Evolutionary conservation across 2,888 invertebrate species (phyloP).

Genomic region (Xylota sylvarum): DNA sequence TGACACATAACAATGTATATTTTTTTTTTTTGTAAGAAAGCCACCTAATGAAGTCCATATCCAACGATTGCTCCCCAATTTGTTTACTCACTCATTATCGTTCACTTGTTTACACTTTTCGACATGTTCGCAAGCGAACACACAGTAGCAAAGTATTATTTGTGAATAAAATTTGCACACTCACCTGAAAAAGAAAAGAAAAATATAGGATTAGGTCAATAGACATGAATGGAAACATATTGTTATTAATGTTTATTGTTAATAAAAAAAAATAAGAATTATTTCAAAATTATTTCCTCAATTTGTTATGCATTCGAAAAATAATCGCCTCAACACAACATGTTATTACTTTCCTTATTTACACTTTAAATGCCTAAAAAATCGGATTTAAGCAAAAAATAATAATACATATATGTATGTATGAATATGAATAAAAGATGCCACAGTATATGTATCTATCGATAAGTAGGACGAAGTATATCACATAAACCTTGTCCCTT

Average conservation of each 20-base stretch:
- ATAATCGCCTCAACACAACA: constrained; percentile 20
- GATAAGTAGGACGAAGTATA: background rate
- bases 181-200: constrained; percentile 61
- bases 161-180: constrained; percentile 64
- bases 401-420: too few relatives aligned
- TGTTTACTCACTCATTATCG: constrained; percentile 69
- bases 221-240: constrained; percentile 45
- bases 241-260: constrained; percentile 27
- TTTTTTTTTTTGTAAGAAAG: background rate
- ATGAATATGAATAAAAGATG: too few relatives aligned
- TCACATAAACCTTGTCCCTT: background rate
- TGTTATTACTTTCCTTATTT: background rate
- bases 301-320: constrained; percentile 25
- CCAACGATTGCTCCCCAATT: constrained; percentile 12
- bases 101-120: constrained; percentile 56
- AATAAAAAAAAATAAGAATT: constrained; percentile 2
- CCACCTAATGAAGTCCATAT: constrained; percentile 11
- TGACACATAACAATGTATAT: constrained; percentile 4
- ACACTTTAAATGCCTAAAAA: background rate
- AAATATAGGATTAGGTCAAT: constrained; percentile 61
- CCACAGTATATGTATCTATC: background rate
- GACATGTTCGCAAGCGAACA: constrained; percentile 30
- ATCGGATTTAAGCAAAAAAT: constrained; percentile 2
- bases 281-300: constrained; percentile 36
- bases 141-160: constrained; percentile 42